phyloP scores from a whole-genome alignment of 1,140 invertebrate species.

The Nymphalis io region DNA sequence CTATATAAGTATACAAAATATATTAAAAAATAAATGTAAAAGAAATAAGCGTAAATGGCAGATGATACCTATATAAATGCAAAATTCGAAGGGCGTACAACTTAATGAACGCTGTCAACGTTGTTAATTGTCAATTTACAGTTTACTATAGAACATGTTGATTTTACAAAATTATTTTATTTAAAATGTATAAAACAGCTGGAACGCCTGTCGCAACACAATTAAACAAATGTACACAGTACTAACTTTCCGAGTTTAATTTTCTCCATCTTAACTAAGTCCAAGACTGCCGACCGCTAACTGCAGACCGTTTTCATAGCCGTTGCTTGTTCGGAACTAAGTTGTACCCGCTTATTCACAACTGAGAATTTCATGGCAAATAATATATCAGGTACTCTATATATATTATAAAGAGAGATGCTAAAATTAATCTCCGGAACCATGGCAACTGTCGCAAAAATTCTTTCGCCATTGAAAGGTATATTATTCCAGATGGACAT shows the following conservation, averaged over 20 bases:
- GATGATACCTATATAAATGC: no score
- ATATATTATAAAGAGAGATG: no score
- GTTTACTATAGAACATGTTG: background rate
- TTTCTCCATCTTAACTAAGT: constrained; percentile 8
- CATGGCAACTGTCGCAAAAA: no score
- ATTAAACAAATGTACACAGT: constrained; percentile 20
- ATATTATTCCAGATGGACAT: no score
- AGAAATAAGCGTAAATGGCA: no score
- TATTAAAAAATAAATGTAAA: no score
- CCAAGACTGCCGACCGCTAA: constrained; percentile 20
- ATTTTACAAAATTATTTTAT: background rate
- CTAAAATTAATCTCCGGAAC: no score
- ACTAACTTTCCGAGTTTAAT: constrained; percentile 13
- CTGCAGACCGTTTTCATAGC: constrained; percentile 14
- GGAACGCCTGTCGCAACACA: constrained; percentile 1
- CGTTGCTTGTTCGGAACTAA: background rate
- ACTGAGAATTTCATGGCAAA: background rate
- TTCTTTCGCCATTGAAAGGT: no score
- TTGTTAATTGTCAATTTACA: no score
- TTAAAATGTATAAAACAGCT: background rate
- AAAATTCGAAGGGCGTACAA: no score
- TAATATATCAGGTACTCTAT: background rate
- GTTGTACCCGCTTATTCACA: constrained; percentile 1
- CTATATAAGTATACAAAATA: no score
- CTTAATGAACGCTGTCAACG: no score